Evolutionary conservation across 2,888 invertebrate species (phyloP).

Genomic region (Chrysolina haemoptera): DNA sequence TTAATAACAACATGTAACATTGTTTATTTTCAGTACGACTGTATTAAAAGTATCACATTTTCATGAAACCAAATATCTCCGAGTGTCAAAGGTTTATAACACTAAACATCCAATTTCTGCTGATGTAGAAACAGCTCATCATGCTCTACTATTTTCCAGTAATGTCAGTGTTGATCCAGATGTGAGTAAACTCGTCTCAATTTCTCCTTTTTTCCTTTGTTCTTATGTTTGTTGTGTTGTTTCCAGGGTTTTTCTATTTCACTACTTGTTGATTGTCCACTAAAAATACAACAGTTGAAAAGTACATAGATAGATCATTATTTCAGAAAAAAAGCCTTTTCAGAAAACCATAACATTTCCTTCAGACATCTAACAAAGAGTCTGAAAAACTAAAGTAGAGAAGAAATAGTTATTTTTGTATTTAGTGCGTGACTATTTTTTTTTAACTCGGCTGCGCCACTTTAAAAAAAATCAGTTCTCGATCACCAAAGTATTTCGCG

Average conservation of each 20-base stretch:
- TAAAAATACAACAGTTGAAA: not conserved
- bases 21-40: constrained; percentile 8
- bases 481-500: no score
- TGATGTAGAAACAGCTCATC: not conserved
- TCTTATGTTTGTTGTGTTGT: constrained; percentile 86
- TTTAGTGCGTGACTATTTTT: no score
- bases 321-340: not conserved
- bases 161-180: constrained; percentile 82
- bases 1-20: not conserved
- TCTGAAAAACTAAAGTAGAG: no score
- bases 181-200: constrained; percentile 87
- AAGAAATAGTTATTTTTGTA: no score
- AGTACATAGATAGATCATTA: not conserved
- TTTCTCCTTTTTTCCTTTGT: constrained; percentile 93
- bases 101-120: not conserved
- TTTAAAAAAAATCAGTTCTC: no score
- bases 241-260: constrained; percentile 81
- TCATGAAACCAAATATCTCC: not conserved
- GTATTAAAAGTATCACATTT: constrained; percentile 13
- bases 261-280: constrained; percentile 15
- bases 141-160: not conserved
- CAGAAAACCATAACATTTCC: no score
- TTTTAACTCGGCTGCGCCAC: no score
- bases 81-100: not conserved
- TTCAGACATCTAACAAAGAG: no score